Evolutionary conservation across 1,140 invertebrate genomes (phyloP), one percentile per base, ranked within the genome.

Genomic region (Thaumetopoea pityocampa): DNA sequence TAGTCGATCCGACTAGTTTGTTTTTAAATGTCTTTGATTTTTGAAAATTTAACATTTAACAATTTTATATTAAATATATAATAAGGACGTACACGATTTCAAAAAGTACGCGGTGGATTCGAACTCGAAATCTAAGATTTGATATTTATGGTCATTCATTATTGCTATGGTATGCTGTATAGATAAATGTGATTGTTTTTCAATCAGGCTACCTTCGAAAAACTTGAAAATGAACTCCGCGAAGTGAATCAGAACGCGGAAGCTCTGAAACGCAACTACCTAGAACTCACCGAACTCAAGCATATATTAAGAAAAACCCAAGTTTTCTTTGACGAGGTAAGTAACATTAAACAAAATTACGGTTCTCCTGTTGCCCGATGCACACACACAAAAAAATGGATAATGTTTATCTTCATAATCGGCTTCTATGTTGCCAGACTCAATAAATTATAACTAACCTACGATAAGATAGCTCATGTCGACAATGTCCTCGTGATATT

Each of bases 241-340:
- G 96, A 98, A 85, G 96, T 99, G 0, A 99, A 99, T 76, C 95
- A 96, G 57, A 99, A 99, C 86, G 96, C 97, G 0, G 97, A 99
- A 73, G 95, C 96, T 4, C 85, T 99, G 33, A 98, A 98, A 74
- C 91, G 95, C 53, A 99, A 99, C 69, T 98, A 93, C 67, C 87
- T 98, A 35, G 98, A 99, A 85, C 85, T 99, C 17, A 98, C 96
- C 0, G 98, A 99, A 79, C 86, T 99, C 30, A 98, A 97, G 72
- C 96, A 98, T 70, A 98, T 99, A 58, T 86, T 99, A 30, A 89
- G 93, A 50, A 98, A 98, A 85, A 98, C 98, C 10, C 96, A 99
- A 89, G 92, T 93, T 20, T 99, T 99, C 86, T 99, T 99, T 74
- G 94, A 97, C 60, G 97, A 99, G 92, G 97, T 99, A 90, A 90